Conservation (phyloP, 2,797 vertebrate genomes). For the Selene dorsalis region DNA sequence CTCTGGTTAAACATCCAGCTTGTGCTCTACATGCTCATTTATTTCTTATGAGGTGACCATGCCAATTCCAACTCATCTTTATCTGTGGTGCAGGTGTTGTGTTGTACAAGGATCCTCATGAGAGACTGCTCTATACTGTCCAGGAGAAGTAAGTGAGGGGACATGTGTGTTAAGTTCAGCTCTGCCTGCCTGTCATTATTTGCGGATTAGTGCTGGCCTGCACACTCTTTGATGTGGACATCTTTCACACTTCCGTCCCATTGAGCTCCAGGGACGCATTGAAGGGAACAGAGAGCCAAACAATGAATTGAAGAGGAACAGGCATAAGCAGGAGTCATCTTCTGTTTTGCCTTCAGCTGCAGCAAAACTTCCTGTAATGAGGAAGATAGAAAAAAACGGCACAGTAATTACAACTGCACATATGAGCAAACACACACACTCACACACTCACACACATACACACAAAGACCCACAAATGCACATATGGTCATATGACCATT, state of each 20-base stretch:
- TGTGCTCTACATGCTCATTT: background rate
- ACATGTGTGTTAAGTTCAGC: conserved; percentile 63
- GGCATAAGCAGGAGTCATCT: conserved; percentile 50
- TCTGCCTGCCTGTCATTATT: conserved; percentile 77
- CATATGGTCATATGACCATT: background rate
- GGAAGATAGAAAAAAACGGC: conserved; percentile 50
- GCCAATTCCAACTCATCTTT: conserved; percentile 22
- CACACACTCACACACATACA: too few species aligned
- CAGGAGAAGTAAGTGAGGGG: conserved; percentile 48
- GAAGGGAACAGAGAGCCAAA: conserved; percentile 46
- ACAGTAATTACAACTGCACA: conserved; percentile 61
- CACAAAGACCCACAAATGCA: background rate
- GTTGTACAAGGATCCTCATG: conserved; percentile 31
- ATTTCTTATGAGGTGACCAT: background rate
- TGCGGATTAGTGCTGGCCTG: conserved; percentile 79
- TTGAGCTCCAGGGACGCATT: conserved; percentile 58
- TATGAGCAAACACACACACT: conserved; percentile 50
- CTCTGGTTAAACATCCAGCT: background rate
- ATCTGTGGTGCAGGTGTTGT: conserved; percentile 35
- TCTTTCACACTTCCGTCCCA: conserved; percentile 74
- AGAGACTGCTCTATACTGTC: conserved; percentile 36
- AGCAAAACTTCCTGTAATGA: conserved; percentile 63
- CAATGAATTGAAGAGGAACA: conserved; percentile 46
- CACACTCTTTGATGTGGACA: conserved; percentile 74
- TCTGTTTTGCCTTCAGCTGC: conserved; percentile 60